These are phyloP conservation scores for Xanthorhoe designata DNA, from an alignment of 2,888 invertebrate genomes.

Conservation along the genomic window DNA sequence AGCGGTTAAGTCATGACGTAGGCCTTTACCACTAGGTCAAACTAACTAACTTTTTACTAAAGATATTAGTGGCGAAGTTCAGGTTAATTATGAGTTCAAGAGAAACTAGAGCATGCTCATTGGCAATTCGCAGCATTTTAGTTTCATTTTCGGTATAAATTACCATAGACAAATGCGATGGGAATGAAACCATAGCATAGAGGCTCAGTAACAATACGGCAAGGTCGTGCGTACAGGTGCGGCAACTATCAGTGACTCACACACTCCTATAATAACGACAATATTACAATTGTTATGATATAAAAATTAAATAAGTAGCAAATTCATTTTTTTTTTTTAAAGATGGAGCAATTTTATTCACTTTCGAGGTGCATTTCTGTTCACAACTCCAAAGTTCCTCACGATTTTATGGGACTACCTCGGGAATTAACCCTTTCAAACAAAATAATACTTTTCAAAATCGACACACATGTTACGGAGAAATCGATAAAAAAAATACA, in stretches of 20 bases:
- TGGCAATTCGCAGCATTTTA: constrained; percentile 2
- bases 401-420: too few relatives aligned
- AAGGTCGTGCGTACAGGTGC: constrained; percentile 29
- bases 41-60: too few relatives aligned
- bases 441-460: too few relatives aligned
- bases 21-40: too few relatives aligned
- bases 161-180: constrained; percentile 12
- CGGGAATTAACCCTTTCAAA: too few relatives aligned
- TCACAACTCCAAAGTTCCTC: too few relatives aligned
- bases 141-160: constrained; percentile 4
- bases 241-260: constrained; percentile 24
- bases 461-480: too few relatives aligned
- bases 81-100: constrained; percentile 1
- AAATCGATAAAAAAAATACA: too few relatives aligned
- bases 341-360: too few relatives aligned
- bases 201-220: constrained; percentile 22
- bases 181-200: constrained; percentile 14
- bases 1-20: too few relatives aligned
- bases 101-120: constrained; percentile 12
- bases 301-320: background rate
- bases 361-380: too few relatives aligned
- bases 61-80: background rate
- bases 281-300: background rate
- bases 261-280: background rate
- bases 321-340: too few relatives aligned